Evolutionary conservation across 2,888 invertebrate genomes (phyloP).

Genomic region (Bedellia somnulentella): DNA sequence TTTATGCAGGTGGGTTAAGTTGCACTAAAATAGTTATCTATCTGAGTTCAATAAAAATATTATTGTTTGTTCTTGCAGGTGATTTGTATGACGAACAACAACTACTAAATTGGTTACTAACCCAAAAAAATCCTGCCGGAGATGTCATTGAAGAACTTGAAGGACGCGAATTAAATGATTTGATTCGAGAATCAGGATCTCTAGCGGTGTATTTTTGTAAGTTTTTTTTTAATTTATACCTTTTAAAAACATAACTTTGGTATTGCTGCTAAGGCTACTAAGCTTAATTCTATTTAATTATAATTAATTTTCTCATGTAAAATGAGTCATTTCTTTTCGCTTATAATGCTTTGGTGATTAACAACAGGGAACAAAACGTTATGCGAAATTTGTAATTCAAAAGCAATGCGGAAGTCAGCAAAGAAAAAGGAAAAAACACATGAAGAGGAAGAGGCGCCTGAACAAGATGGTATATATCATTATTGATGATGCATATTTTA

Average conservation of each 20-base stretch:
- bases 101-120: slow-evolving; percentile 86
- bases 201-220: slow-evolving; percentile 93
- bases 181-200: slow-evolving; percentile 80
- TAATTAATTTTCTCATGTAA: slow-evolving; percentile 15
- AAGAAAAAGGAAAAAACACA: slow-evolving; percentile 64
- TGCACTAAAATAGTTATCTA: not conserved
- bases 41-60: not conserved
- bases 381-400: slow-evolving; percentile 82
- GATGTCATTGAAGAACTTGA: slow-evolving; percentile 88
- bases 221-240: slow-evolving; percentile 26
- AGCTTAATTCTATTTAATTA: slow-evolving; percentile 2
- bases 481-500: too few species aligned
- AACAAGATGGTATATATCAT: slow-evolving; percentile 36
- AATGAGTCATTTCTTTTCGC: slow-evolving; percentile 20
- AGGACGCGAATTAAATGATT: slow-evolving; percentile 73
- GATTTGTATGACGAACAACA: slow-evolving; percentile 86
- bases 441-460: slow-evolving; percentile 37
- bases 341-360: slow-evolving; percentile 4
- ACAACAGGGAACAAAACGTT: slow-evolving; percentile 85
- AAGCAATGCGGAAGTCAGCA: slow-evolving; percentile 69
- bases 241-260: slow-evolving; percentile 4
- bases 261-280: too few species aligned
- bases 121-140: slow-evolving; percentile 89
- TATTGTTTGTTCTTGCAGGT: slow-evolving; percentile 42
- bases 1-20: slow-evolving; percentile 74